Evolutionary conservation across 1,140 invertebrate genomes (phyloP).

Genomic region (Teleopsis dalmanni): DNA sequence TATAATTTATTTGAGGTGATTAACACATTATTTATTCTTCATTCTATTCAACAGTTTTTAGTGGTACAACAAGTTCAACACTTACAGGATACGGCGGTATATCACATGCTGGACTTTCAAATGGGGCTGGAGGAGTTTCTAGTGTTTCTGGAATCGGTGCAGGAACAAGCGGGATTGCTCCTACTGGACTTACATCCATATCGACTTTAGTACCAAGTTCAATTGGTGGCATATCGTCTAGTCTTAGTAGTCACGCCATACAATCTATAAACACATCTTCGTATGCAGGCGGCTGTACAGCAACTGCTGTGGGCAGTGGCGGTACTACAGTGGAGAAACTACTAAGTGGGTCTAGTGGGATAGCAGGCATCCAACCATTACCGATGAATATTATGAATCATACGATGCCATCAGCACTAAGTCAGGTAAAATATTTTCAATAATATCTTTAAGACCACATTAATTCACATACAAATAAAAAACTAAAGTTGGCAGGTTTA

Average conservation of each 20-base stretch:
- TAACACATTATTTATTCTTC: too few species aligned
- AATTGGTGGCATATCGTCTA: conserved; percentile 41
- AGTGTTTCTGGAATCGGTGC: not conserved
- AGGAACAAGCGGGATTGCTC: conserved; percentile 30
- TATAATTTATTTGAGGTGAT: conserved; percentile 22
- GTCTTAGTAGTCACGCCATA: conserved; percentile 40
- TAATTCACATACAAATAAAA: too few species aligned
- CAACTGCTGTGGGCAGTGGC: conserved; percentile 10
- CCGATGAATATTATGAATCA: conserved; percentile 45
- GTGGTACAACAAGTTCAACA: too few species aligned
- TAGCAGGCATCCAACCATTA: conserved; percentile 43
- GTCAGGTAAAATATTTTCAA: conserved; percentile 45
- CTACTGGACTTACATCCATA: conserved; percentile 36
- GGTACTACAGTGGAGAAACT: conserved; percentile 38
- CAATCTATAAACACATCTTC: conserved; percentile 29
- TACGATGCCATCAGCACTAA: conserved; percentile 44
- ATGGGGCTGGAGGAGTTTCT: not conserved
- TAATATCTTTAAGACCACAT: too few species aligned
- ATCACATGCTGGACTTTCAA: not conserved
- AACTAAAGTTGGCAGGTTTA: too few species aligned
- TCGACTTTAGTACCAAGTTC: conserved; percentile 40
- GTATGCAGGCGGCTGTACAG: conserved; percentile 10
- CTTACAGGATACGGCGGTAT: not conserved
- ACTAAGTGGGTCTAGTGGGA: conserved; percentile 41
- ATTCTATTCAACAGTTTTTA: conserved; percentile 30